Conservation (phyloP, 2,797 vertebrate species). For the Lagorchestes hirsutus region DNA sequence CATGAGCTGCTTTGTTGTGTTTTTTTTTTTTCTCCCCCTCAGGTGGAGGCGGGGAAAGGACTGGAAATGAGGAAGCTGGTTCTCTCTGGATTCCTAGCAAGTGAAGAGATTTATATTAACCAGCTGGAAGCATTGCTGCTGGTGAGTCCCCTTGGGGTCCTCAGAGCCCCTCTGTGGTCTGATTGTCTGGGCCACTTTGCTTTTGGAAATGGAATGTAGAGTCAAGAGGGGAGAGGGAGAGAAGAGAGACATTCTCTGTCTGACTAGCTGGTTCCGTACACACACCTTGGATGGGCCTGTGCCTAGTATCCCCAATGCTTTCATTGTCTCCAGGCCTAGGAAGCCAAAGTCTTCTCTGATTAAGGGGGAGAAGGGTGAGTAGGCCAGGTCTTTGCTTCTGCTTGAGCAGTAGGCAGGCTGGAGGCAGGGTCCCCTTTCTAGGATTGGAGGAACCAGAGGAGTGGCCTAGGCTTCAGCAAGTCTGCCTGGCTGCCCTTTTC, state of each 20-base stretch:
- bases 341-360: not conserved
- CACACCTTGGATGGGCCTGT: not conserved
- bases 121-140: conserved; percentile 96
- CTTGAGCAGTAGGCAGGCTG: accelerated
- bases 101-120: conserved; percentile 99
- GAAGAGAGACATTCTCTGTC: not conserved
- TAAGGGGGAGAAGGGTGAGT: not conserved
- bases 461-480: not conserved
- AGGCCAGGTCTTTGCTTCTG: not conserved
- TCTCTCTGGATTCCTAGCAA: conserved; percentile 96
- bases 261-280: not conserved
- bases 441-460: not conserved
- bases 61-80: conserved; percentile 99
- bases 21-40: conserved; percentile 56
- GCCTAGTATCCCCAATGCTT: not conserved
- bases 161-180: accelerated
- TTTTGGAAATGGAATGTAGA: not conserved
- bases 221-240: not conserved
- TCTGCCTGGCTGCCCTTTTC: not conserved
- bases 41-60: conserved; percentile 95
- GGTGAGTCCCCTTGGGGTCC: conserved; percentile 85
- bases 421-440: not conserved
- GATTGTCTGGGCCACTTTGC: not conserved
- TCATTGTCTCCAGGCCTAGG: not conserved
- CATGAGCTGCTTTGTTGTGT: not conserved